A percentile compares a stretch with the other conserved stretches of the same genome.
Conservation (phyloP, 2,113 vertebrate genomes). For the Megaceryle torquata region DNA sequence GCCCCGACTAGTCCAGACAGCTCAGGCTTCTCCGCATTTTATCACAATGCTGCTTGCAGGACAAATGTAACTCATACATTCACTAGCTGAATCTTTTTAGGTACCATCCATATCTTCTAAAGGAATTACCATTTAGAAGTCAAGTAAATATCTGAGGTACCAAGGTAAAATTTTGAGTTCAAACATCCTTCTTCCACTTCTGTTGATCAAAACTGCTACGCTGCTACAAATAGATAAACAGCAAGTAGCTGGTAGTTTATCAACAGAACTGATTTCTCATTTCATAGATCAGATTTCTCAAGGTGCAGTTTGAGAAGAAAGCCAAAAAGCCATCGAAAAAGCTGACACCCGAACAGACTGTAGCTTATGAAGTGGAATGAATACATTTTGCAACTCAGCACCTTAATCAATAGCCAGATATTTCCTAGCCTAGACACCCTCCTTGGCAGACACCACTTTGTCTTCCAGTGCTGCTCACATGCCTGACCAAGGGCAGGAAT, state of each 20-base stretch:
- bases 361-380: not conserved
- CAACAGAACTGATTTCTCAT: not conserved
- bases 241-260: not conserved
- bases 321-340: not conserved
- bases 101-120: not conserved
- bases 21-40: not conserved
- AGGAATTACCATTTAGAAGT: not conserved
- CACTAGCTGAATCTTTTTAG: not conserved
- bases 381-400: not conserved
- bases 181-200: not conserved
- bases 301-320: not conserved
- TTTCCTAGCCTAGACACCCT: not conserved
- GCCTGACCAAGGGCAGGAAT: not conserved
- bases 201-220: not conserved
- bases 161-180: not conserved
- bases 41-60: not conserved
- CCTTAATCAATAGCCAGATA: not conserved
- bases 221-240: not conserved
- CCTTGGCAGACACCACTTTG: not conserved
- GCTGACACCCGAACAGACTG: not conserved
- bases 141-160: not conserved
- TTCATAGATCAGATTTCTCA: not conserved
- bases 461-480: accelerated
- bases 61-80: not conserved
- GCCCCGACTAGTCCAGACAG: not conserved